Conservation (phyloP, 1,140 invertebrate species). For the Glossosoma conforme region DNA sequence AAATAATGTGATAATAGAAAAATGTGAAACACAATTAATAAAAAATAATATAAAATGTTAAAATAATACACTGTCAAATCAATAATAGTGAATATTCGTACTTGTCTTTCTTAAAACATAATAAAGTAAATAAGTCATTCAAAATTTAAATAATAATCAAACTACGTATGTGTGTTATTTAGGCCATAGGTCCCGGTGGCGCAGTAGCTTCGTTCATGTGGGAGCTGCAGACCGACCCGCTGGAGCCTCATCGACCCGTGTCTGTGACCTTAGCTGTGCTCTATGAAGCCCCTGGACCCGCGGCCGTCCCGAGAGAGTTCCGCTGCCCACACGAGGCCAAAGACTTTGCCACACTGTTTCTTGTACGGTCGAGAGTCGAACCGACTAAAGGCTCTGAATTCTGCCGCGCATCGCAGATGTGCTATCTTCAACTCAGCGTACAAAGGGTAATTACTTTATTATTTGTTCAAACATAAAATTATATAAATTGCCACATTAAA, state of each 20-base stretch:
- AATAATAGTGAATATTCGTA: too few relatives aligned
- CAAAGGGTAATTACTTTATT: constrained; percentile 36
- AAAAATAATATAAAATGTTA: too few relatives aligned
- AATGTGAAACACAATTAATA: too few relatives aligned
- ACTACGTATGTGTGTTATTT: too few relatives aligned
- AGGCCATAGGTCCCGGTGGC: constrained; percentile 51
- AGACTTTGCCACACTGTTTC: constrained; percentile 71
- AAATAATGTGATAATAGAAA: too few relatives aligned
- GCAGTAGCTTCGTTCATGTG: constrained; percentile 77
- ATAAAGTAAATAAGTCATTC: too few relatives aligned
- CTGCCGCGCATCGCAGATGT: constrained; percentile 83
- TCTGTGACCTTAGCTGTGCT: constrained; percentile 66
- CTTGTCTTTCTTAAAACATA: too few relatives aligned
- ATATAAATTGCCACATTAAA: too few relatives aligned
- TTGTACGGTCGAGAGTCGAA: constrained; percentile 74
- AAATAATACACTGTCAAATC: too few relatives aligned
- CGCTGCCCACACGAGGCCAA: constrained; percentile 55
- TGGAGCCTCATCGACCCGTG: constrained; percentile 53
- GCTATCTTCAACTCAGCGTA: constrained; percentile 69
- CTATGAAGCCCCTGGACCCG: constrained; percentile 52
- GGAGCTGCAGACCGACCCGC: constrained; percentile 65
- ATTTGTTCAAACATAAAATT: constrained; percentile 1
- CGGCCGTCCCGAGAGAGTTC: constrained; percentile 47
- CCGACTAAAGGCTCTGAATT: constrained; percentile 78
- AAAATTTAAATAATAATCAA: too few relatives aligned